phyloP scores from a whole-genome alignment of 2,113 vertebrate genomes.

The Ammodramus savannarum region DNA sequence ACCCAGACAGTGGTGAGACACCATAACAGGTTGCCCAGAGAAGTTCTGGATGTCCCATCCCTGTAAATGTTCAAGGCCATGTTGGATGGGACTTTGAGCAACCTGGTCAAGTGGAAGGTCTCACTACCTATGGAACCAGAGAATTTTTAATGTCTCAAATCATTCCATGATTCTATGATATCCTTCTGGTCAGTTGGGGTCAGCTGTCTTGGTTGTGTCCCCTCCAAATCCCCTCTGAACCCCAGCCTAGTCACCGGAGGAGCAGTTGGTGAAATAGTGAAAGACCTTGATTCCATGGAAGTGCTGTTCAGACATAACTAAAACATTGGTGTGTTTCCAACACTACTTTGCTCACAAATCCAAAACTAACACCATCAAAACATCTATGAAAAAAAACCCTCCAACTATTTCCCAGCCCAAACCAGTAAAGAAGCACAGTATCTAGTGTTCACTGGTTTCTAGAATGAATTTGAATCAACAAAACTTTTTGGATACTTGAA shows the following conservation, averaged over 20 bases:
- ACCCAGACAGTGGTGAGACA: background rate
- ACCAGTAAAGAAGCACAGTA: background rate
- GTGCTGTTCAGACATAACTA: background rate
- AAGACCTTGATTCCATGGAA: background rate
- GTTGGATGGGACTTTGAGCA: background rate
- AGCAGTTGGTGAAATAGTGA: background rate
- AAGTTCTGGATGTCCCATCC: background rate
- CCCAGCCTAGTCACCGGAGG: no score
- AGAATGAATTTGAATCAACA: background rate
- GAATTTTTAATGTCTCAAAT: background rate
- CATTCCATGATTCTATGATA: accelerated
- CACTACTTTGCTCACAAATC: background rate
- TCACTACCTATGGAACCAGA: background rate
- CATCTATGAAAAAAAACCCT: background rate
- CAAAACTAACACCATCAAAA: background rate
- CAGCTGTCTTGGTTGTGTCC: background rate
- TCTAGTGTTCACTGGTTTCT: background rate
- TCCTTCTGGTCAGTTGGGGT: background rate
- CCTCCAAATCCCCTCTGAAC: background rate
- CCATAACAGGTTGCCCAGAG: background rate
- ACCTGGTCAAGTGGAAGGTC: background rate
- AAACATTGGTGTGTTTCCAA: background rate
- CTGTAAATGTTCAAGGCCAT: accelerated
- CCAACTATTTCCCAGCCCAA: background rate
- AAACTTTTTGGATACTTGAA: background rate